phyloP scores from a whole-genome alignment of 2,797 vertebrate species.

The Apodemus agrarius region DNA sequence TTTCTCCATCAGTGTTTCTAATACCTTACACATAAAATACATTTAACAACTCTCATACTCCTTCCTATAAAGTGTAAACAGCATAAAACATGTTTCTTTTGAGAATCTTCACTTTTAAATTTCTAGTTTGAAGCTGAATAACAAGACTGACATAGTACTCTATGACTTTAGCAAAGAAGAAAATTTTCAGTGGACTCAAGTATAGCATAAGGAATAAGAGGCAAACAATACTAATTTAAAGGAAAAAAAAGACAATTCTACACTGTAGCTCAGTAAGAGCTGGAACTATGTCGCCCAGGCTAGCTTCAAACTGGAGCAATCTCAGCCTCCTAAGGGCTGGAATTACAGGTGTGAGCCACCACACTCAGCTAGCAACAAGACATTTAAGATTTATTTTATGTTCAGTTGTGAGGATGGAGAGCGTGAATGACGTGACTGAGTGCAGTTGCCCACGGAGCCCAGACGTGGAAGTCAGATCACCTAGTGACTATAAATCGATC shows the following conservation, averaged over 20 bases:
- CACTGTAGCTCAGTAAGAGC: neutral
- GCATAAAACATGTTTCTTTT: constrained; percentile 4
- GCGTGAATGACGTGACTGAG: too few species aligned
- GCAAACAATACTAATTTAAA: neutral
- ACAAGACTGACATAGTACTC: constrained; percentile 25
- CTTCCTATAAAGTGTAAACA: constrained; percentile 40
- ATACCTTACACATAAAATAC: neutral
- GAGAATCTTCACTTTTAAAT: constrained; percentile 31
- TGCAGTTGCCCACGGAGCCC: neutral
- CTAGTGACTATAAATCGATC: neutral
- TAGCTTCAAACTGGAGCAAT: neutral
- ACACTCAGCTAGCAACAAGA: neutral
- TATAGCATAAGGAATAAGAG: neutral
- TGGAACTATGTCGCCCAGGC: neutral
- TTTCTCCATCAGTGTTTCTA: constrained; percentile 44
- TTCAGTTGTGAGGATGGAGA: neutral
- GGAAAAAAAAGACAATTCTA: neutral
- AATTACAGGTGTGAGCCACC: neutral
- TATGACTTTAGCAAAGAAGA: constrained; percentile 2
- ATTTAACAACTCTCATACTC: constrained; percentile 28
- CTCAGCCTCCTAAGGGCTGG: neutral
- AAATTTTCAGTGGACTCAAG: neutral
- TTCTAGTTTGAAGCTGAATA: constrained; percentile 40
- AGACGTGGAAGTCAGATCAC: neutral
- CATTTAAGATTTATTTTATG: neutral